Conservation (phyloP, 1,140 invertebrate genomes). For the Orius insidiosus region DNA sequence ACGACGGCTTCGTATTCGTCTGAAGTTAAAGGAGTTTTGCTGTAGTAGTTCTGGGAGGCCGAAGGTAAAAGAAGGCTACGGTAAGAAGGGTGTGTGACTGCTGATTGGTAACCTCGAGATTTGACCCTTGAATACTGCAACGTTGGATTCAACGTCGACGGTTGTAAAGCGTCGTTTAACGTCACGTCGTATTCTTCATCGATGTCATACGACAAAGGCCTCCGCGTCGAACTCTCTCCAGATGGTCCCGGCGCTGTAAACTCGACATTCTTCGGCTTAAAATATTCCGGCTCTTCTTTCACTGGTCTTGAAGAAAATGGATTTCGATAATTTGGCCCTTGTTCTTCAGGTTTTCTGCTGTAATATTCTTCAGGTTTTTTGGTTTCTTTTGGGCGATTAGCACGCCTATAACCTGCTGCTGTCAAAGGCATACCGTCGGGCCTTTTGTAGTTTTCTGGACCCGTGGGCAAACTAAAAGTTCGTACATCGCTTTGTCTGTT, state of each 20-base stretch:
- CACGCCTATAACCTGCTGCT: not conserved
- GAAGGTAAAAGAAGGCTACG: constrained; percentile 15
- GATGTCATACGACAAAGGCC: constrained; percentile 27
- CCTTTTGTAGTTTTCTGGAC: not conserved
- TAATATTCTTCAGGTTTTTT: constrained; percentile 4
- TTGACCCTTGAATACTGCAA: constrained; percentile 18
- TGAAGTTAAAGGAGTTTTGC: constrained; percentile 3
- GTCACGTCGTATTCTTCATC: constrained; percentile 63
- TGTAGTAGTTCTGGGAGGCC: constrained; percentile 17
- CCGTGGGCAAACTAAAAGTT: not conserved
- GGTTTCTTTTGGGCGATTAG: not conserved
- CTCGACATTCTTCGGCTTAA: constrained; percentile 14
- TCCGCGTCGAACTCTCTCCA: constrained; percentile 10
- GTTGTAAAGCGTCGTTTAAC: constrained; percentile 57
- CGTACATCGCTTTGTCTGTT: no score
- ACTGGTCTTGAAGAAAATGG: constrained; percentile 2
- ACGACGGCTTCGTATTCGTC: constrained; percentile 19
- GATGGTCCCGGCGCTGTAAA: constrained; percentile 20
- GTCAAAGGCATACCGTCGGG: not conserved
- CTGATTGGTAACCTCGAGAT: constrained; percentile 17
- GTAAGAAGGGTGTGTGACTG: constrained; percentile 14
- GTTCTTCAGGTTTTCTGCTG: not conserved
- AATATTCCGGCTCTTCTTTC: constrained; percentile 5
- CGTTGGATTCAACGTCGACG: constrained; percentile 35
- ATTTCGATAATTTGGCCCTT: constrained; percentile 8